Conservation (phyloP, 1,140 invertebrate species). For the Psilanteris sp. region DNA sequence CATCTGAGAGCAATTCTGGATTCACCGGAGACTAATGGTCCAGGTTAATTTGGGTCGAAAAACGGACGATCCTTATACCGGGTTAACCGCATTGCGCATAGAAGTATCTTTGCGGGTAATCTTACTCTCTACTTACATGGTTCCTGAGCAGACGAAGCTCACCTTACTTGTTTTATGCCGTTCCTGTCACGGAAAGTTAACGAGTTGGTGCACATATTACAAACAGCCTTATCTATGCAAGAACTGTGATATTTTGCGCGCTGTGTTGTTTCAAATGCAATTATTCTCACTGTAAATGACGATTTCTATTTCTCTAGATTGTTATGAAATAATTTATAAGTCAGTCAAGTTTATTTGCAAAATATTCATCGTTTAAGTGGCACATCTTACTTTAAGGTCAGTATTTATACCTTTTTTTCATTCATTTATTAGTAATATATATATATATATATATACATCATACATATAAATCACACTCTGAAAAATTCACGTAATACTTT, state of each 20-base stretch:
- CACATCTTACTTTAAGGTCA: no score
- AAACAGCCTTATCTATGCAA: constrained; percentile 39
- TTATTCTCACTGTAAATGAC: constrained; percentile 17
- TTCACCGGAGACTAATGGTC: constrained; percentile 30
- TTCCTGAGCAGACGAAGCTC: constrained; percentile 8
- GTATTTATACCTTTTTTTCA: no score
- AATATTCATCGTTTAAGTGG: no score
- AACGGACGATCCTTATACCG: constrained; percentile 22
- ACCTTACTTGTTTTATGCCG: constrained; percentile 31
- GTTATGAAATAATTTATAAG: no score
- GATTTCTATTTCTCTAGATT: no score
- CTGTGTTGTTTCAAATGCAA: constrained; percentile 16
- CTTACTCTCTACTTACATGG: constrained; percentile 52
- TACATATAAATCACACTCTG: no score
- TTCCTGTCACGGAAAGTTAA: constrained; percentile 51
- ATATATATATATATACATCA: no score
- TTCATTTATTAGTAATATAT: no score
- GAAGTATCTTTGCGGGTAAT: constrained; percentile 51
- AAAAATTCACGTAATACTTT: no score
- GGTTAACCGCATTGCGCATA: constrained; percentile 55
- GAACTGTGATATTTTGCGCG: constrained; percentile 28
- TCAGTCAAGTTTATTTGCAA: no score
- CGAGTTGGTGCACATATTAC: constrained; percentile 49
- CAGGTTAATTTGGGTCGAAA: constrained; percentile 46
- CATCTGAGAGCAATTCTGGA: constrained; percentile 5